Base-by-base conservation (phyloP, 2,113 vertebrate genomes). In the Pachyramphus minor region DNA sequence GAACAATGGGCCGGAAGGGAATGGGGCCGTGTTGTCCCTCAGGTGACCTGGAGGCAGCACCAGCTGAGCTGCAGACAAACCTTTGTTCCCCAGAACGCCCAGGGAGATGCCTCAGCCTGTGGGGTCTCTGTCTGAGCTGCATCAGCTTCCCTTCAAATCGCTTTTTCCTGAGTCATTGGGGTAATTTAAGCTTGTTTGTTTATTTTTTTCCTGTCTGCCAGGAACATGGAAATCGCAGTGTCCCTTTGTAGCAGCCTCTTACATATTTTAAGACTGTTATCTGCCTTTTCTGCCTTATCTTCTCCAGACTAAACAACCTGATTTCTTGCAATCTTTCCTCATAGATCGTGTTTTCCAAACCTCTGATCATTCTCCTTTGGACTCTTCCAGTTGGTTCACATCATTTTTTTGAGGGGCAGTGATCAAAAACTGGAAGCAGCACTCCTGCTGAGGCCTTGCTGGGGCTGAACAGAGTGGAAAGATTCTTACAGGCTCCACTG, bases 261-360 rank as follows among this genome's bases (percentile, higher is more conserved):
- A 23, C 15, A 4, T 62, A 41, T 69, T 95, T 90, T 80, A 74
- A 74, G 45, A 9, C 55, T 33, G 10, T 84, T 96, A 79, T 82
- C 87, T 81, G 39, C 39, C 42, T 90, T 42, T 85, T 84, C 14
- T 72, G 60, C 55, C 67, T 91, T 95, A 87, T 93, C 87, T 74
- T 59, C 52, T 76, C 62, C 39, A 88, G 85, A 93, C 94, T 94
- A 94, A 97, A 92, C 85, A 95, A 80, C 53, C 9, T 49, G 9
- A 35, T 88, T 94, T 35, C 49, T 85, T 88, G 67, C 78, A 69
- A 3, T 83, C 55, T 85, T 94, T 77, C 35, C 18, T 62, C 37
- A 14, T 3, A 91, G 49, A 28, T 79, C 27, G 30, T 80, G 24
- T 94, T 93, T 90, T 58, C 55, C 69, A 69, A 85, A 58, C 14